Base-by-base conservation (phyloP, 2,888 invertebrate genomes). In the Xestia rhomboidea region DNA sequence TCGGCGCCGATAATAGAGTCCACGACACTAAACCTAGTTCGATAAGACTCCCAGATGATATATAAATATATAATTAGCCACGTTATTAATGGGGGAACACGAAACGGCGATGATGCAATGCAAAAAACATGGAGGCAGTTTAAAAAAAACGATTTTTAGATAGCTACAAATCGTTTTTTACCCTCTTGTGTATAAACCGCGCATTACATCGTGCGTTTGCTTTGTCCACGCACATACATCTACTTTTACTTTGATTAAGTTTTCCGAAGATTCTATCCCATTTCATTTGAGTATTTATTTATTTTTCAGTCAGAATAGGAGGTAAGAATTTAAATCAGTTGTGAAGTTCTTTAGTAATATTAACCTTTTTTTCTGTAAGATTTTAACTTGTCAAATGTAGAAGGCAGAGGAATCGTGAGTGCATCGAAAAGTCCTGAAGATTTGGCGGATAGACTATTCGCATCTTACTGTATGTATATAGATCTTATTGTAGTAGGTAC, bases 381-480 rank as follows among this genome's bases (percentile, higher is more conserved):
- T 60, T 30, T 8, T 8, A 30, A 30, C 30, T 60, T 30, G 13
- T 60, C 30, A 8, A 8, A 30, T 90, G 68, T 84, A 94, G 93
- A 70, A 63, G 95, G 95, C 27, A 93, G 89, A 88, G 95, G 95
- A 60, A 93, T 95, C 73, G 91, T 96, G 2, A 95, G 93, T 83
- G 90, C 90, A 41, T 73, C 93, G 4, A 88, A 77, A 76, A 91
- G 81, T 74, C 84, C 93, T 5, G 87, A 93, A 84, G 87, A 89
- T n/a, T 87, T 95, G 70, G 93, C 95, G 41, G 95, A 95, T 74
- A 92, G 70, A 79, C 85, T 95, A 68, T 95, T 94, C 85, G 89
- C 88, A 86, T 82, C 87, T 68, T 94, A 90, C 82, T 96, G 96
- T 96, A 89, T 85, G 95, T 93, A 86, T 75, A 44, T 1, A 57